Percentiles rank a stretch among this genome's conserved stretches.
Evolutionary conservation across 2,888 invertebrate species (phyloP).

Genomic region (Cylindroiulus punctatus): DNA sequence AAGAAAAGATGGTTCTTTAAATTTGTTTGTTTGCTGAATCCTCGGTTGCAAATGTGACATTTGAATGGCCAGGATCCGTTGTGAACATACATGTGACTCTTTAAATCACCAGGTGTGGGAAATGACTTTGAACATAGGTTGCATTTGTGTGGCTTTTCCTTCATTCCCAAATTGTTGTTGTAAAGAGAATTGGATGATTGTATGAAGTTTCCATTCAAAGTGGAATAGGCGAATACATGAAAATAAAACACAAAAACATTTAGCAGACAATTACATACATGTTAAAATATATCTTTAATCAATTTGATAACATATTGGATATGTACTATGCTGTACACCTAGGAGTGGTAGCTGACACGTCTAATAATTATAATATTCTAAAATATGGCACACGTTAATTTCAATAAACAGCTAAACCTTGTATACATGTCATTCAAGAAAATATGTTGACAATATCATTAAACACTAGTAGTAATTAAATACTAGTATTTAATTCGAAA

Average conservation of each 20-base stretch:
- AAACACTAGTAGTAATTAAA: neutral
- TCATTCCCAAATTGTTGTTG: neutral
- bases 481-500: neutral
- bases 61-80: slow-evolving; percentile 69
- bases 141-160: slow-evolving; percentile 95
- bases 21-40: slow-evolving; percentile 69
- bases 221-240: neutral
- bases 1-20: slow-evolving; percentile 68
- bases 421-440: neutral
- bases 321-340: no score
- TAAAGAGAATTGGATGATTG: neutral
- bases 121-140: slow-evolving; percentile 93
- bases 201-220: neutral
- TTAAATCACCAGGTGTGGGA: slow-evolving; percentile 94
- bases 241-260: neutral
- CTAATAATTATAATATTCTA: neutral
- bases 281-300: no score
- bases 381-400: neutral
- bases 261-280: neutral
- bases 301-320: no score
- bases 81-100: slow-evolving; percentile 97
- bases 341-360: neutral
- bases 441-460: slow-evolving; percentile 8
- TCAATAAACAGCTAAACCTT: neutral
- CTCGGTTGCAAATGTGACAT: slow-evolving; percentile 67